Conservation (phyloP, 2,113 vertebrate genomes). For the Misgurnus mizolepis region DNA sequence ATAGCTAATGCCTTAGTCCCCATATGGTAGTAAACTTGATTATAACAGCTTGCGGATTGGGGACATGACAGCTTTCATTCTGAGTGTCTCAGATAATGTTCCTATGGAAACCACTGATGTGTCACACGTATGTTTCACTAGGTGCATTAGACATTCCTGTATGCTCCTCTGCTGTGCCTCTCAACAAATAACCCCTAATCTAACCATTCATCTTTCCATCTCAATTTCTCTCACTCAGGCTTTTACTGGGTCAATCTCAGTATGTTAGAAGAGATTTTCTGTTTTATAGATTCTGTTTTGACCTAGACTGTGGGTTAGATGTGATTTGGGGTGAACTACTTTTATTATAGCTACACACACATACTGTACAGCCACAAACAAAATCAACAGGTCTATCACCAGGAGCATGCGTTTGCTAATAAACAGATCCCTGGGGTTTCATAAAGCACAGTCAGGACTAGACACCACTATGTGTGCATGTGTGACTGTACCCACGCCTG, state of each 20-base stretch:
- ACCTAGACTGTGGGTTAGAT: slow-evolving; percentile 18
- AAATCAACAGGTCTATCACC: slow-evolving; percentile 45
- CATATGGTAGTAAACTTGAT: slow-evolving; percentile 21
- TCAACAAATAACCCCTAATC: slow-evolving; percentile 31
- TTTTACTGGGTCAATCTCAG: slow-evolving; percentile 29
- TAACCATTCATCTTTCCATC: slow-evolving; percentile 24
- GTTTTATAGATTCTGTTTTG: slow-evolving; percentile 19
- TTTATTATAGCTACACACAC: slow-evolving; percentile 45
- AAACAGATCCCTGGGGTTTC: slow-evolving; percentile 56
- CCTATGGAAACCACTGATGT: slow-evolving; percentile 62
- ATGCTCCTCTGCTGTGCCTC: slow-evolving; percentile 30
- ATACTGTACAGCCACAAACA: slow-evolving; percentile 67
- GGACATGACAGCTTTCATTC: background rate
- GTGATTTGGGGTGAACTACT: slow-evolving; percentile 38
- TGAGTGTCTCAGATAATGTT: slow-evolving; percentile 45
- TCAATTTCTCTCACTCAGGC: background rate
- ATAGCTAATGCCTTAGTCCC: background rate
- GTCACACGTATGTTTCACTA: slow-evolving; percentile 39
- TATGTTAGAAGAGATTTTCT: slow-evolving; percentile 21
- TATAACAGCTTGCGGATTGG: background rate
- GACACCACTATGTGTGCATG: background rate
- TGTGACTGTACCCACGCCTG: background rate
- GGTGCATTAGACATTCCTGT: slow-evolving; percentile 45
- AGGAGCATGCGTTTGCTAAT: slow-evolving; percentile 61
- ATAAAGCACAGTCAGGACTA: slow-evolving; percentile 43